Conservation (phyloP, 2,888 invertebrate genomes). For the Protonemura montana region DNA sequence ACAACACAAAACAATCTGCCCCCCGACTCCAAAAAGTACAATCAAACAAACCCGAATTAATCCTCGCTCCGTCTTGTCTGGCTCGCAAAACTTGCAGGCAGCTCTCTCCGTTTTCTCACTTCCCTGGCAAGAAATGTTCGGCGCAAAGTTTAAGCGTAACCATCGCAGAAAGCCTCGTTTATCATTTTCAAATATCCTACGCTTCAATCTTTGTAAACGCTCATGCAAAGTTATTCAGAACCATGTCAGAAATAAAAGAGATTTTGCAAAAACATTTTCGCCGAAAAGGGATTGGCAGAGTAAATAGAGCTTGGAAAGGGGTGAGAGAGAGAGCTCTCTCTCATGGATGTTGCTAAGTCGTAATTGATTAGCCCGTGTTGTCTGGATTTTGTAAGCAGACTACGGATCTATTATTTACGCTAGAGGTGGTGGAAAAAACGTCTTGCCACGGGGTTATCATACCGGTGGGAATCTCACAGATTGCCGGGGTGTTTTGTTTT, state of each 20-base stretch:
- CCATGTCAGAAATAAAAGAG: neutral
- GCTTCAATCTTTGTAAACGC: neutral
- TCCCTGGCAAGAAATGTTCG: too few relatives aligned
- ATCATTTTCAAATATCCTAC: neutral
- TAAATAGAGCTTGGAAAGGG: neutral
- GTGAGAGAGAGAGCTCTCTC: neutral
- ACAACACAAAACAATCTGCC: too few relatives aligned
- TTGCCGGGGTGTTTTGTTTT: too few relatives aligned
- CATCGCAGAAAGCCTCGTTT: neutral
- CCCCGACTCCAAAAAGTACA: neutral
- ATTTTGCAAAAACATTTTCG: neutral
- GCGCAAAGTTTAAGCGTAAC: neutral
- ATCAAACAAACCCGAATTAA: neutral
- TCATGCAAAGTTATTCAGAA: conserved; percentile 4
- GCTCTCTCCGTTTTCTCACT: too few relatives aligned
- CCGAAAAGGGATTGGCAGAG: neutral
- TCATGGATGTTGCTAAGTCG: neutral
- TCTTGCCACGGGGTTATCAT: too few relatives aligned
- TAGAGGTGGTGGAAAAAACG: neutral
- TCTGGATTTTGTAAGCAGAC: neutral
- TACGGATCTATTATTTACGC: neutral
- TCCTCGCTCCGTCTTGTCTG: neutral
- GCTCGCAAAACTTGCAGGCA: too few relatives aligned
- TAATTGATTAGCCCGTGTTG: neutral
- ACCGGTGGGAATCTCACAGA: too few relatives aligned